Conservation (phyloP, 2,797 vertebrate genomes). For the Channa striata region DNA sequence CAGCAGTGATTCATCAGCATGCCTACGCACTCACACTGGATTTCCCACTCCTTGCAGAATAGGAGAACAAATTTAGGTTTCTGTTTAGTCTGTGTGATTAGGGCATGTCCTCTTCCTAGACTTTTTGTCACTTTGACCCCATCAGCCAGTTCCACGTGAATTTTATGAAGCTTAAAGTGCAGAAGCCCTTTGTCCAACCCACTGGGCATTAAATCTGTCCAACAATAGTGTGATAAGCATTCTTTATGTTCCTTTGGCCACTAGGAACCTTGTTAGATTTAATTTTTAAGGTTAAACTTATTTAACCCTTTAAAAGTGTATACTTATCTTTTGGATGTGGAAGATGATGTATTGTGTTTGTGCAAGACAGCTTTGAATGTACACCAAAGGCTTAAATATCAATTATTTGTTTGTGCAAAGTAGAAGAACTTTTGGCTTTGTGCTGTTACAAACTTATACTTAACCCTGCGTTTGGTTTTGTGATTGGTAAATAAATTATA, state of each 20-base stretch:
- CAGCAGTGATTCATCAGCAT: conserved; percentile 75
- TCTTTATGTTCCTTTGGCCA: not conserved
- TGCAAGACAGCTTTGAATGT: not conserved
- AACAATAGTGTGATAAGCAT: not conserved
- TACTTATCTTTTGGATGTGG: not conserved
- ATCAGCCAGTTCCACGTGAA: not conserved
- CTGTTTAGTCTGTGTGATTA: conserved; percentile 72
- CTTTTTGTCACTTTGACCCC: conserved; percentile 46
- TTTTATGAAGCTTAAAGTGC: not conserved
- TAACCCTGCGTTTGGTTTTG: not conserved
- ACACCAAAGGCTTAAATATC: not conserved
- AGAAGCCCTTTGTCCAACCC: not conserved
- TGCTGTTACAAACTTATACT: not conserved
- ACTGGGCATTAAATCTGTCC: not conserved
- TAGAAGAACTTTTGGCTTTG: not conserved
- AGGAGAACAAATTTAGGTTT: conserved; percentile 63
- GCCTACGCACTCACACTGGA: conserved; percentile 71
- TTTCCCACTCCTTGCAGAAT: conserved; percentile 63
- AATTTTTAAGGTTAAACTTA: not conserved
- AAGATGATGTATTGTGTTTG: too few species aligned
- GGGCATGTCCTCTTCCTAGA: conserved; percentile 59
- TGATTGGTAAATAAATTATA: not conserved
- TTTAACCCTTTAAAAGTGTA: too few species aligned
- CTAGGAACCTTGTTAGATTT: not conserved
- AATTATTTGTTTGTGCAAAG: not conserved